Percentiles rank a stretch among this genome's conserved stretches.
Conservation (phyloP, 2,113 vertebrate genomes). For the Desmodus rotundus region DNA sequence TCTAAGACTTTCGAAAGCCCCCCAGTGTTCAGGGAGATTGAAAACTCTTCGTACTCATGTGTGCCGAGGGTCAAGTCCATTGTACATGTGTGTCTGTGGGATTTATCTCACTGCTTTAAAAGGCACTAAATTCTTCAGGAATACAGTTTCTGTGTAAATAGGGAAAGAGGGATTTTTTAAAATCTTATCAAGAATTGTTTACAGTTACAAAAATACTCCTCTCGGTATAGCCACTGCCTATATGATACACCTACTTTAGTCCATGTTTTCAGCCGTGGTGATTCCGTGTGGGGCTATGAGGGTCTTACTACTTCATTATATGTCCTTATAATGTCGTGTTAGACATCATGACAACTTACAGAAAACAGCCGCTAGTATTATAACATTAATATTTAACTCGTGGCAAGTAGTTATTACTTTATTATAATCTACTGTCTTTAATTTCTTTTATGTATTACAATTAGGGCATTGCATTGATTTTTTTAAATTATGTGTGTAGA, state of each 20-base stretch:
- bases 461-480: not conserved
- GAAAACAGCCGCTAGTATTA: not conserved
- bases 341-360: not conserved
- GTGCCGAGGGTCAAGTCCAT: not conserved
- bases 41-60: not conserved
- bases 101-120: not conserved
- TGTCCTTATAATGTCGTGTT: not conserved
- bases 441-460: not conserved
- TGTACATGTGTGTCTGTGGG: not conserved
- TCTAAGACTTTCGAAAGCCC: not conserved
- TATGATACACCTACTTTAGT: not conserved
- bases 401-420: slow-evolving; percentile 13
- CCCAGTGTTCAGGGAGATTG: not conserved
- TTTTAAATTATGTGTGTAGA: not conserved
- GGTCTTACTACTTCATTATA: not conserved
- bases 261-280: not conserved
- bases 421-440: slow-evolving; percentile 18
- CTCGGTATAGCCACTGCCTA: not conserved
- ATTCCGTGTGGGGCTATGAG: not conserved
- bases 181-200: not conserved
- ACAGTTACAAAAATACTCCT: not conserved
- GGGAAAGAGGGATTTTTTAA: not conserved
- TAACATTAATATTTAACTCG: not conserved
- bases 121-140: not conserved
- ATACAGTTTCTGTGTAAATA: not conserved